These are phyloP conservation scores for Octopus bimaculoides DNA, from an alignment of 1,140 invertebrate species.

Conservation along the genomic window DNA sequence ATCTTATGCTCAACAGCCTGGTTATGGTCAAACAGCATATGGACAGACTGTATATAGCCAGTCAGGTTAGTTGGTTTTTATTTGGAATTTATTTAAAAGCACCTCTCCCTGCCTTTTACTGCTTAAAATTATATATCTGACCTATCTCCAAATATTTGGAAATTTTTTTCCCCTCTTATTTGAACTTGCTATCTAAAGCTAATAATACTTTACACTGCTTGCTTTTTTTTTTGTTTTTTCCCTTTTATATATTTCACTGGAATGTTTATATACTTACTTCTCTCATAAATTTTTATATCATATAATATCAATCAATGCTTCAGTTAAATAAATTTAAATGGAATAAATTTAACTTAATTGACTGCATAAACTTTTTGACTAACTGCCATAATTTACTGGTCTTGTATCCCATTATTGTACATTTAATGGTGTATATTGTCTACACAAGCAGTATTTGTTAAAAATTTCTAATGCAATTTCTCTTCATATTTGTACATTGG, in stretches of 20 bases:
- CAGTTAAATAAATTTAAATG: too few species aligned
- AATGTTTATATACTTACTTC: too few species aligned
- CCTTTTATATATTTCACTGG: neutral
- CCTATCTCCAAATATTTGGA: neutral
- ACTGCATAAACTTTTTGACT: too few species aligned
- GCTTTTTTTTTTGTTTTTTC: neutral
- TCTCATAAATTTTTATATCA: too few species aligned
- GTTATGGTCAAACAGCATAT: constrained; percentile 11
- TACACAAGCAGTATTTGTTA: too few species aligned
- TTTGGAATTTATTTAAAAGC: neutral
- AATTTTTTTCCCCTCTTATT: neutral
- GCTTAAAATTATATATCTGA: neutral
- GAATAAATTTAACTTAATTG: too few species aligned
- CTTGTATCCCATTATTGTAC: too few species aligned
- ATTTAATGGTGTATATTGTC: too few species aligned
- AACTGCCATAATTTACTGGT: too few species aligned
- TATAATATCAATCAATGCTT: too few species aligned
- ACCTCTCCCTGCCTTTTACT: neutral
- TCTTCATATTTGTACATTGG: too few species aligned
- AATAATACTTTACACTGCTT: neutral
- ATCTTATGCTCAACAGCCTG: constrained; percentile 10
- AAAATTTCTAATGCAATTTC: too few species aligned
- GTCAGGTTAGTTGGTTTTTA: neutral
- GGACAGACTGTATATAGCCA: constrained; percentile 11
- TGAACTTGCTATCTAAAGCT: neutral